Base-by-base conservation (phyloP, 1,140 invertebrate genomes). In the Paramacrobiotus metropolitanus region DNA sequence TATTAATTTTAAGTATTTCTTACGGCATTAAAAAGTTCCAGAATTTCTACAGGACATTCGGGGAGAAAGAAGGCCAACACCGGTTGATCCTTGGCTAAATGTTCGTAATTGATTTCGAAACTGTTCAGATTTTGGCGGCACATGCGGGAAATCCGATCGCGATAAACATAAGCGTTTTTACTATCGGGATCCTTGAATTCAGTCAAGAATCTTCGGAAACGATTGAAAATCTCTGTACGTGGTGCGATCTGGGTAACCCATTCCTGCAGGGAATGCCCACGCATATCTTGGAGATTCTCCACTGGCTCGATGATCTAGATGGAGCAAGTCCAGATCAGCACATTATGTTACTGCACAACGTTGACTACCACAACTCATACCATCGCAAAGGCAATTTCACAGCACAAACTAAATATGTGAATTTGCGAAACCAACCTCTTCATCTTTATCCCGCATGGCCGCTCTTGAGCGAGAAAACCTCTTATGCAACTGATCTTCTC, bases 241-340 rank as follows among this genome's bases (percentile, higher is more conserved):
- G 93, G 90, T n/a, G 86, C 92, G 59, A 93, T 74, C 86, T 95
- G 90, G 60, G 83, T 81, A 1, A 97, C 90, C 90, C 94, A 97
- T 68, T 98, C 92, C 66, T 87, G 83, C 0, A 89, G 82, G 1
- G 83, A 79, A 68, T 93, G 82, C 3, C 76, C 76, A 40, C 74
- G 67, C 69, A 77, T 77, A 68, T 98, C 93, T 73, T 98, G 93
- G 4, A 99, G 75, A 74, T 97, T 97, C 70, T 98, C 93, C 67
- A 97, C 93, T 40, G 88, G 92, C 75, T 97, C 92, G 61, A 94
- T 83, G 81, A 86, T 84, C 79, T 83, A 64, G 63, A 68, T n/a
- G n/a, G n/a, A n/a, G n/a, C n/a, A n/a, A n/a, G n/a, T n/a, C n/a
- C n/a, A n/a, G n/a, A n/a, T n/a, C n/a, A 73, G 67, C 62, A 64